These are phyloP conservation scores for Urosaurus nigricauda DNA, from an alignment of 2,797 vertebrate genomes.

Conservation along the genomic window DNA sequence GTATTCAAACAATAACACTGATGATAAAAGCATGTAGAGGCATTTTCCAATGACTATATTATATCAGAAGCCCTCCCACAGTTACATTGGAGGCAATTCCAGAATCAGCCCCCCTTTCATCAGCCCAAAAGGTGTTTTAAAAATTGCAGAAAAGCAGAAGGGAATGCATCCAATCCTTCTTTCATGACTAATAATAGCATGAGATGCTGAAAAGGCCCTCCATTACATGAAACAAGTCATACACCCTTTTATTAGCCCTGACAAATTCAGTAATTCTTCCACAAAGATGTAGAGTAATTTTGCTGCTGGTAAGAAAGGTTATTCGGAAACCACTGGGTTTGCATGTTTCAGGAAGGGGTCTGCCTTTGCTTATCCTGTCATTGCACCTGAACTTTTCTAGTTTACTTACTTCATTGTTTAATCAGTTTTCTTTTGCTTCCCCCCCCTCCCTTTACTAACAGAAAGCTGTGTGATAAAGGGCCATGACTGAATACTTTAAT, in stretches of 20 bases:
- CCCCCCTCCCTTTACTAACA: background rate
- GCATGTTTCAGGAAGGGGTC: conserved; percentile 51
- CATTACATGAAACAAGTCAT: conserved; percentile 52
- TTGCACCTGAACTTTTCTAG: conserved; percentile 10
- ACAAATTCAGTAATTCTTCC: conserved; percentile 52
- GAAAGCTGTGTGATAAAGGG: background rate
- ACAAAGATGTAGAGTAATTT: conserved; percentile 48
- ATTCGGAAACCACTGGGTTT: conserved; percentile 32
- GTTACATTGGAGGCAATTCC: conserved; percentile 11
- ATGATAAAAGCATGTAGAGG: conserved; percentile 21
- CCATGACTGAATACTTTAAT: background rate
- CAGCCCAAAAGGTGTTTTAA: conserved; percentile 30
- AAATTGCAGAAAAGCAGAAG: conserved; percentile 34
- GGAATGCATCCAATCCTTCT: conserved; percentile 50
- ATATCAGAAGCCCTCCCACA: conserved; percentile 37
- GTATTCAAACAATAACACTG: background rate
- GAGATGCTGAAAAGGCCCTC: conserved; percentile 41
- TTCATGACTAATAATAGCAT: conserved; percentile 57
- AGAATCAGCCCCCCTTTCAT: conserved; percentile 35
- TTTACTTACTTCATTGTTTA: conserved; percentile 23
- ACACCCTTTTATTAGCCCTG: conserved; percentile 37
- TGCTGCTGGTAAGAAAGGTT: conserved; percentile 39
- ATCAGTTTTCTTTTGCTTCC: background rate
- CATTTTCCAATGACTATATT: conserved; percentile 28
- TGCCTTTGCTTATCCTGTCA: conserved; percentile 29